Percentiles rank a stretch among this genome's conserved stretches.
These are phyloP conservation scores for Columba janthina DNA, from an alignment of 2,113 vertebrate genomes.

Conservation along the genomic window DNA sequence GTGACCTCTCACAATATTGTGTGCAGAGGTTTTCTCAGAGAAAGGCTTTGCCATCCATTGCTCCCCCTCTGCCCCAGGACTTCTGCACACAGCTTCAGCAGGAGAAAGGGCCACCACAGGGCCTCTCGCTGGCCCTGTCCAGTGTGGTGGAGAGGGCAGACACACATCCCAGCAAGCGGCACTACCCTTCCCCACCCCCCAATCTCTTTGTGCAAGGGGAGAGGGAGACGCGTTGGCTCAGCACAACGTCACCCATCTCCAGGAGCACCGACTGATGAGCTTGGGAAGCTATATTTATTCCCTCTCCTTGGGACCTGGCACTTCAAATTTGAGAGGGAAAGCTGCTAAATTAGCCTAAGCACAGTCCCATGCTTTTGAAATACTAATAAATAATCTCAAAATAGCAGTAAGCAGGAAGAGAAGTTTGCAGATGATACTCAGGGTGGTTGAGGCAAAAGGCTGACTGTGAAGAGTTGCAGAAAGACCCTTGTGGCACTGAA, in stretches of 20 bases:
- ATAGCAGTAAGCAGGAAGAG: not conserved
- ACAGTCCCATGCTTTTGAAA: not conserved
- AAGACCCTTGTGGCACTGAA: not conserved
- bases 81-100: not conserved
- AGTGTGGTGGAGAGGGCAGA: not conserved
- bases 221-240: not conserved
- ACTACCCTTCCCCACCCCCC: not conserved
- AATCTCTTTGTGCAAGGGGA: not conserved
- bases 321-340: not conserved
- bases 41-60: not conserved
- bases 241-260: not conserved
- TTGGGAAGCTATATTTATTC: not conserved
- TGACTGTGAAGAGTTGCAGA: not conserved
- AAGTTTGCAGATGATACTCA: not conserved
- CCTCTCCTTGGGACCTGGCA: not conserved
- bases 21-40: not conserved
- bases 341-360: not conserved
- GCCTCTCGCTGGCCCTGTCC: fast-evolving
- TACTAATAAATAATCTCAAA: not conserved
- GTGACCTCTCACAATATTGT: not conserved
- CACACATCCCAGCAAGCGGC: not conserved
- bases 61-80: not conserved
- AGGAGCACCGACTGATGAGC: not conserved
- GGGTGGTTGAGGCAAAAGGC: not conserved
- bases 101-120: not conserved